Conservation (phyloP, 2,113 vertebrate genomes). For the Gila orcuttii region DNA sequence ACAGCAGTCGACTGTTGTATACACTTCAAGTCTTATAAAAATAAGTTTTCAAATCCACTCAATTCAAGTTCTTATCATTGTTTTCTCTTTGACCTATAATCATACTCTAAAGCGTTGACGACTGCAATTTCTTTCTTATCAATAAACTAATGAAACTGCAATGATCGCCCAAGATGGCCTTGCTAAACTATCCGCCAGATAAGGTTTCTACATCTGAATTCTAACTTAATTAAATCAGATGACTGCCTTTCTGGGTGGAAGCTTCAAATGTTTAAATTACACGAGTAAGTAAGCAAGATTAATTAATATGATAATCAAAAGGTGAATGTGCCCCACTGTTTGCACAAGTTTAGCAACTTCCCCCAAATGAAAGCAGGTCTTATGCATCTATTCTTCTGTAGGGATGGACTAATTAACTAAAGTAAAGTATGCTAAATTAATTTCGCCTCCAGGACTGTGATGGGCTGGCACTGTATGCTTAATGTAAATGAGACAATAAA, state of each 20-base stretch:
- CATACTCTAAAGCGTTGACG: neutral
- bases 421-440: constrained; percentile 48
- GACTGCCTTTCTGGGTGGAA: constrained; percentile 59
- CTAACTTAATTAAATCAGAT: constrained; percentile 60
- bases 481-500: neutral
- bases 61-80: neutral
- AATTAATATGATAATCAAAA: constrained; percentile 81
- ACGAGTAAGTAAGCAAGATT: constrained; percentile 82
- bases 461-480: neutral
- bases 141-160: neutral
- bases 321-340: constrained; percentile 72
- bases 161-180: neutral
- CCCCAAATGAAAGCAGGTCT: constrained; percentile 64
- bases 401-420: constrained; percentile 67
- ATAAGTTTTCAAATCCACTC: neutral
- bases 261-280: constrained; percentile 81
- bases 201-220: constrained; percentile 24
- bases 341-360: constrained; percentile 68
- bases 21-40: too few species aligned
- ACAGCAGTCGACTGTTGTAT: too few species aligned
- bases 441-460: neutral
- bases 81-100: neutral
- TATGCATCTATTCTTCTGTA: constrained; percentile 63
- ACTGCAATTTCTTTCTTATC: neutral
- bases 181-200: constrained; percentile 30